Evolutionary conservation across 2,113 vertebrate genomes (phyloP).

Genomic region (Cynoglossus semilaevis): DNA sequence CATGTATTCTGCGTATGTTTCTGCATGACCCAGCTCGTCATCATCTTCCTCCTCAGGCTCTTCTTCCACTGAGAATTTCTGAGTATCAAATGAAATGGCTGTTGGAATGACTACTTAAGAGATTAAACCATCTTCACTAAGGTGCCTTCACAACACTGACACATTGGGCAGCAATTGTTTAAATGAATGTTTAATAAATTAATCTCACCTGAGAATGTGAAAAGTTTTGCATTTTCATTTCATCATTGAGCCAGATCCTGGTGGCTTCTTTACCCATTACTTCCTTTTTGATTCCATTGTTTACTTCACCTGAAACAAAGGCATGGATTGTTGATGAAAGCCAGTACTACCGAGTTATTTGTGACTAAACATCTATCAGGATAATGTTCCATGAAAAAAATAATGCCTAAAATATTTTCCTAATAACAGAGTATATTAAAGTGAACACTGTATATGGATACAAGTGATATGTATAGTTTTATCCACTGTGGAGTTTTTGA

Average conservation of each 20-base stretch:
- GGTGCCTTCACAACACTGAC: neutral
- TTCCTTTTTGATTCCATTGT: slow-evolving; percentile 96
- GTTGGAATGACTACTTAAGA: too few relatives aligned
- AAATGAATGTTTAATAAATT: neutral
- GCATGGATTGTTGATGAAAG: neutral
- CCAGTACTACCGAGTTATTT: too few relatives aligned
- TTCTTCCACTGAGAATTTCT: slow-evolving; percentile 92
- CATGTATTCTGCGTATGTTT: slow-evolving; percentile 98
- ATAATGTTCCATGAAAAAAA: too few relatives aligned
- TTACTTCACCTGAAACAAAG: slow-evolving; percentile 83
- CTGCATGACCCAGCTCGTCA: slow-evolving; percentile 95
- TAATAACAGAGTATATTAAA: too few relatives aligned
- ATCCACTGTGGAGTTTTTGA: too few relatives aligned
- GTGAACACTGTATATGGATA: too few relatives aligned
- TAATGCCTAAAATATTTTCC: too few relatives aligned
- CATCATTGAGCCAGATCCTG: slow-evolving; percentile 91
- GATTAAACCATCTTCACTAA: neutral
- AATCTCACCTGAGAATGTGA: slow-evolving; percentile 73
- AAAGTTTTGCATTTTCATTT: slow-evolving; percentile 89
- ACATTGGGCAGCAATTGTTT: neutral
- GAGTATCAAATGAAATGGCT: slow-evolving; percentile 9
- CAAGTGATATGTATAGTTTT: too few relatives aligned
- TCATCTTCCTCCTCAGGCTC: slow-evolving; percentile 97
- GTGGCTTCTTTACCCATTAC: slow-evolving; percentile 87
- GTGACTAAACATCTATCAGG: too few relatives aligned